These are phyloP conservation scores for Drosophila multiciliata DNA, from an alignment of 2,888 invertebrate genomes.

Conservation along the genomic window DNA sequence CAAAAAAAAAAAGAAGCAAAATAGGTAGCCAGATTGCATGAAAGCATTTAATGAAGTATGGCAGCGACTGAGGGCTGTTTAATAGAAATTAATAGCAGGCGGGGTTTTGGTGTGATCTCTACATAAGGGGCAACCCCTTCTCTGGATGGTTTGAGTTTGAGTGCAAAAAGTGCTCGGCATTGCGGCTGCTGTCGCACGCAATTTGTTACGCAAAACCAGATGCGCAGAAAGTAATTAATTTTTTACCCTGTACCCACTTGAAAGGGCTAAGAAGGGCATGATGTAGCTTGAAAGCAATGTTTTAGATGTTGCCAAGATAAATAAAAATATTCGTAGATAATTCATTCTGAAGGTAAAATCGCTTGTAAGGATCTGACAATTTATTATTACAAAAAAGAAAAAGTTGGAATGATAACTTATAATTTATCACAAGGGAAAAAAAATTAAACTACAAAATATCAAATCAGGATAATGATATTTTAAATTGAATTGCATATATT, in stretches of 20 bases:
- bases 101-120: conserved; percentile 16
- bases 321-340: no score
- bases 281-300: not conserved
- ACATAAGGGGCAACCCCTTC: not conserved
- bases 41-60: conserved; percentile 76
- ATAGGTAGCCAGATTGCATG: conserved; percentile 52
- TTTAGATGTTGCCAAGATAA: no score
- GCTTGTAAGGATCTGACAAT: no score
- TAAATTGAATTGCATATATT: not conserved
- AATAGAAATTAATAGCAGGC: conserved; percentile 56
- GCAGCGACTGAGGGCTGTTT: conserved; percentile 58
- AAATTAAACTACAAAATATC: not conserved
- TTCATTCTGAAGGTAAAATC: no score
- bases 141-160: conserved; percentile 19
- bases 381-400: no score
- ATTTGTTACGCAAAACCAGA: conserved; percentile 64
- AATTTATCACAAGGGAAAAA: no score
- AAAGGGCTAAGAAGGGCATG: not conserved
- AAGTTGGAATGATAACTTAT: no score
- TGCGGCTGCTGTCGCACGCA: conserved; percentile 52
- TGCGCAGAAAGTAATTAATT: conserved; percentile 79
- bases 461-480: not conserved
- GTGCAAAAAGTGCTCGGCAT: conserved; percentile 43
- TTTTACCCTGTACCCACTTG: conserved; percentile 11
- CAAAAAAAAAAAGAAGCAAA: conserved; percentile 4